Conservation (phyloP, 2,113 vertebrate species). For the Sinocyclocheilus grahami region DNA sequence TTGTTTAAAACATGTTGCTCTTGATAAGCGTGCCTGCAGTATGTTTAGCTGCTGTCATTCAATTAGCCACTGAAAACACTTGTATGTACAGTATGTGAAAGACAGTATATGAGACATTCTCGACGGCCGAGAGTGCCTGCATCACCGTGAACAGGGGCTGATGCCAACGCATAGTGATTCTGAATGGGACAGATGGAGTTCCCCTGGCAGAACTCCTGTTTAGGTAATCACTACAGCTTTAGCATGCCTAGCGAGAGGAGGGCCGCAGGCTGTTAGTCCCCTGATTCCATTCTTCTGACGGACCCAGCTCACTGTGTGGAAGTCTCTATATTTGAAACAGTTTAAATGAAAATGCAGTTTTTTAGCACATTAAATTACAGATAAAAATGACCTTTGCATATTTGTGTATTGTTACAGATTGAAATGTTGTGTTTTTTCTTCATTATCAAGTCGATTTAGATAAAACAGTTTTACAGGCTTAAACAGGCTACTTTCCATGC, state of each 20-base stretch:
- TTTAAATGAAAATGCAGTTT: neutral
- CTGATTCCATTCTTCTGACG: conserved; percentile 12
- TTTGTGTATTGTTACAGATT: neutral
- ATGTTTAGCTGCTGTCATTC: neutral
- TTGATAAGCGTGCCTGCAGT: neutral
- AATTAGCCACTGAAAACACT: conserved; percentile 19
- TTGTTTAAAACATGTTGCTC: neutral
- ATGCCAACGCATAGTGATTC: neutral
- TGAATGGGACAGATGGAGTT: conserved; percentile 17
- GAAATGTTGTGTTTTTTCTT: neutral
- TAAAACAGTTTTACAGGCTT: neutral
- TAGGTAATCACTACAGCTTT: conserved; percentile 20
- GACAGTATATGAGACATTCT: neutral
- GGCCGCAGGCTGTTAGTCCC: conserved; percentile 26
- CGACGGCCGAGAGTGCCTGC: neutral
- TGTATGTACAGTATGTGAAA: neutral
- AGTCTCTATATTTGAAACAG: neutral
- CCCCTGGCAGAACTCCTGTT: conserved; percentile 13
- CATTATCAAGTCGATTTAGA: neutral
- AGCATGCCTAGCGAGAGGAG: conserved; percentile 12
- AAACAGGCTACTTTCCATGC: neutral
- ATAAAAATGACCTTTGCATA: neutral
- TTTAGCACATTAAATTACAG: neutral
- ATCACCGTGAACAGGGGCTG: neutral
- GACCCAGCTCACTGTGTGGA: neutral